A percentile compares a stretch with the other conserved stretches of the same genome.
phyloP scores from a whole-genome alignment of 2,113 vertebrate species.

The Vulpes vulpes region DNA sequence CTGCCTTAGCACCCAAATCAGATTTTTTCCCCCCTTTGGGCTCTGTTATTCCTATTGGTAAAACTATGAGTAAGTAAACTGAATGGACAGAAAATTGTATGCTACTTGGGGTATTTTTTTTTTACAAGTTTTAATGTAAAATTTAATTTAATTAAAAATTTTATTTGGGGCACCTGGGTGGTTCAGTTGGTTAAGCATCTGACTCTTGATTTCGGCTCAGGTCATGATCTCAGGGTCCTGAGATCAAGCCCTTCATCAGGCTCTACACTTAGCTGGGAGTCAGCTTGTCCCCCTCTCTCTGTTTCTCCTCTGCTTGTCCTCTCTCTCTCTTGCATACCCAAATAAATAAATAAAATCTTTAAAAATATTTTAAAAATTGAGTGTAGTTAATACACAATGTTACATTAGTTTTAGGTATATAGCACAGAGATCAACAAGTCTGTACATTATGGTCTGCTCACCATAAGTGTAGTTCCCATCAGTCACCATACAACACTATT shows the following conservation, averaged over 20 bases:
- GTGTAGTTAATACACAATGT: background rate
- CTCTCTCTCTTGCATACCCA: too few species aligned
- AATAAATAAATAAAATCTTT: too few species aligned
- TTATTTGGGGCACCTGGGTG: background rate
- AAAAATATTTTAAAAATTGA: too few species aligned
- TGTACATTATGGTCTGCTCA: background rate
- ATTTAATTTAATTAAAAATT: background rate
- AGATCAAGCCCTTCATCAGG: too few species aligned
- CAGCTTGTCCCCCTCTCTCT: too few species aligned
- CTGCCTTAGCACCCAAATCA: background rate
- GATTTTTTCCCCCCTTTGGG: background rate
- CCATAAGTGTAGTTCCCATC: background rate
- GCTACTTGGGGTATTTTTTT: background rate
- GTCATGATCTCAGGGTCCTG: too few species aligned
- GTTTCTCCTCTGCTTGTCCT: too few species aligned
- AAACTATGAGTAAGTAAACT: slow-evolving; percentile 11
- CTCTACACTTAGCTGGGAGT: too few species aligned
- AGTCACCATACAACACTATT: background rate
- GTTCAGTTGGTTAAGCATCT: too few species aligned
- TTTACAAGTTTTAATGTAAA: background rate
- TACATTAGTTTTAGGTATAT: background rate
- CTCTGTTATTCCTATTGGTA: background rate
- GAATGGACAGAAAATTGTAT: background rate
- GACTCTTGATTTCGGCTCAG: too few species aligned
- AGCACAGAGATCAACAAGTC: background rate